Evolutionary conservation across 2,797 vertebrate species (phyloP), one percentile per base, ranked within the genome.

Genomic region (Eutrigla gurnardus): DNA sequence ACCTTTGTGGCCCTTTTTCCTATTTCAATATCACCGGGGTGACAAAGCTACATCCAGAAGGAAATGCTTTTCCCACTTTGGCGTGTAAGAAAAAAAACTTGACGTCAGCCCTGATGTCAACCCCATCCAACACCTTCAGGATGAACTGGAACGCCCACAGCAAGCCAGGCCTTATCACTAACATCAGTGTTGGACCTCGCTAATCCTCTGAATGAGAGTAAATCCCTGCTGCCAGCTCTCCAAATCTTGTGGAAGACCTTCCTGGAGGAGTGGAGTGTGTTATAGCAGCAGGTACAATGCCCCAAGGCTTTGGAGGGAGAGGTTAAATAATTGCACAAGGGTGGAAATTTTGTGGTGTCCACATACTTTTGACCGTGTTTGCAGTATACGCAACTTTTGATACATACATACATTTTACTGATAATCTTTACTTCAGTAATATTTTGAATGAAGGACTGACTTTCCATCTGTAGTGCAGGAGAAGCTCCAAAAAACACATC

Each of bases 201-300:
- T 61, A 62, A 65, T 18, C 61, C 66, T 45, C 49, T 61, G 42
- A 64, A 64, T 78, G 43, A 18, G 12, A 58, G 45, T 10, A 43
- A 70, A 58, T 71, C 45, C 52, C 33, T 40, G 43, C 57, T 33
- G n/a, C 43, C 17, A 43, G n/a, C 17, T 36, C 36, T 18, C 39
- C 45, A 39, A 54, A 37, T 58, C 65, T 35, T 64, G 11, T n/a
- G 35, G 32, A 54, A 65, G 61, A 25, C 59, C 13, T 53, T 46
- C 25, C 12, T 46, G 3, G 45, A 35, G 11, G n/a, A 71, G 57
- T 14, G 14, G 10, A 49, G 49, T 25, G 9, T 17, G 59, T 59
- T 39, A n/a, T 6, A 11, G 33, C 53, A 33, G 67, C 57, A 43
- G 37, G 61, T 47, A 43, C 55, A 40, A 33, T 55, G 39, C 9